Evolutionary conservation across 92 coral and sea anemone genomes (phyloP), one percentile per base, ranked within the genome.

Genomic region (Epizoanthus scotinus): DNA sequence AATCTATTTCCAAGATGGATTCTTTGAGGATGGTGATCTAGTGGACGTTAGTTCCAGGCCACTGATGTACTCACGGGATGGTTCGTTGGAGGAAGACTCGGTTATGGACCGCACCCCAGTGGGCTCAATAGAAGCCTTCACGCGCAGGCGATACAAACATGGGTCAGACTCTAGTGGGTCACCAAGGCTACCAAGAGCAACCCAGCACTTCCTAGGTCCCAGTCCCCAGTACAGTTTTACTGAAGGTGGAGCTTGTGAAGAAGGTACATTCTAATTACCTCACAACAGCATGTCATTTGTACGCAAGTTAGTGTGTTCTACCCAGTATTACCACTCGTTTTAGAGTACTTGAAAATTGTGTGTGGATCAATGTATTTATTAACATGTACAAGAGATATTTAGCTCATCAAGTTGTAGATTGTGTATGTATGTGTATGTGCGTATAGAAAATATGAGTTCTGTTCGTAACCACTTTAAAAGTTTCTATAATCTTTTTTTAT

Each of bases 91-190:
- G 10, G 34, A 24, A 22, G 94, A 86, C 55, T 93, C 97, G 21
- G 85, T 85, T 73, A 80, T 93, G 54, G 97, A 93, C 65, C 91
- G 89, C 28, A 83, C 90, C 29, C 97, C 97, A 36, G 83, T 87
- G 2, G 97, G 97, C 15, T 93, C 97, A 19, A 85, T 93, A 31
- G 97, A 93, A 84, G 97, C 97, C 29, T 93, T 93, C 67, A 93
- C 97, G 40, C 94, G 94, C 78, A 91, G 88, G 81, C 88, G 97
- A 67, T 93, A 93, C 78, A 75, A 75, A 34, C 81, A 69, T 58
- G 90, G 90, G 0, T 93, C 97, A 19, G 97, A 89, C 67, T 89
- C 97, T 42, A 91, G 94, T 25, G 86, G 94, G 63, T 92, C 97
- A 22, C 97, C 97, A 8, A 87, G 83, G 81, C 64, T 83, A 24